These are phyloP conservation scores for Diarsia mendica DNA, from an alignment of 2,888 invertebrate genomes.

Conservation along the genomic window DNA sequence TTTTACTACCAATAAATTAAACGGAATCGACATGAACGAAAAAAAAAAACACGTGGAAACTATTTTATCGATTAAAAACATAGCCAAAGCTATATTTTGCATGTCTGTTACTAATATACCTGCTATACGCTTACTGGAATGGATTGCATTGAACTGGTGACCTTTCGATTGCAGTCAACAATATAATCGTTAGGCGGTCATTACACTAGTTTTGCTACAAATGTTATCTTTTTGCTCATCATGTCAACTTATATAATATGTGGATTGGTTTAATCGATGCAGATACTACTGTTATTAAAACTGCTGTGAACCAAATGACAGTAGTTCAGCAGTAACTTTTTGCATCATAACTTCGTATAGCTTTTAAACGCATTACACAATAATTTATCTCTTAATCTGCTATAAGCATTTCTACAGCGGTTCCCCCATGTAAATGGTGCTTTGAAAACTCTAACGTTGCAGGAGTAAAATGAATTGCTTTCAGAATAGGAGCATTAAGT, in stretches of 20 bases:
- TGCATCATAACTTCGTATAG: slow-evolving; percentile 7
- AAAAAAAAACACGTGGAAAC: background rate
- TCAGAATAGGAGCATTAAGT: slow-evolving; percentile 52
- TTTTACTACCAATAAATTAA: slow-evolving; percentile 54
- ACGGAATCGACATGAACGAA: slow-evolving; percentile 9
- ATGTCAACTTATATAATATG: background rate
- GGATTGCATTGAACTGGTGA: slow-evolving; percentile 43
- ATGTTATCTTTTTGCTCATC: slow-evolving; percentile 13
- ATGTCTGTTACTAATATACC: slow-evolving; percentile 30
- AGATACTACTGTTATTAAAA: background rate
- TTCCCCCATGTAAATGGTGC: slow-evolving; percentile 37
- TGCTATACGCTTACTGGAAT: slow-evolving; percentile 26
- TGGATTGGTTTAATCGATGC: background rate
- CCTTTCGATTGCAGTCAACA: slow-evolving; percentile 35
- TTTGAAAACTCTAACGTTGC: slow-evolving; percentile 42
- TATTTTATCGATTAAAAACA: slow-evolving; percentile 8
- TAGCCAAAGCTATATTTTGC: slow-evolving; percentile 14
- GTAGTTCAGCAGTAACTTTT: slow-evolving; percentile 2
- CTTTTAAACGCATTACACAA: slow-evolving; percentile 36
- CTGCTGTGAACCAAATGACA: background rate
- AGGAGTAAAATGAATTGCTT: slow-evolving; percentile 64
- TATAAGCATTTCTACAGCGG: slow-evolving; percentile 27
- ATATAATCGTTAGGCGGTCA: slow-evolving; percentile 25
- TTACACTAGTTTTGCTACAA: slow-evolving; percentile 21
- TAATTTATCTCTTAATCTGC: slow-evolving; percentile 29